Evolutionary conservation across 23 tunicate species (phyloP).

Genomic region (Aplidium turbinatum): DNA sequence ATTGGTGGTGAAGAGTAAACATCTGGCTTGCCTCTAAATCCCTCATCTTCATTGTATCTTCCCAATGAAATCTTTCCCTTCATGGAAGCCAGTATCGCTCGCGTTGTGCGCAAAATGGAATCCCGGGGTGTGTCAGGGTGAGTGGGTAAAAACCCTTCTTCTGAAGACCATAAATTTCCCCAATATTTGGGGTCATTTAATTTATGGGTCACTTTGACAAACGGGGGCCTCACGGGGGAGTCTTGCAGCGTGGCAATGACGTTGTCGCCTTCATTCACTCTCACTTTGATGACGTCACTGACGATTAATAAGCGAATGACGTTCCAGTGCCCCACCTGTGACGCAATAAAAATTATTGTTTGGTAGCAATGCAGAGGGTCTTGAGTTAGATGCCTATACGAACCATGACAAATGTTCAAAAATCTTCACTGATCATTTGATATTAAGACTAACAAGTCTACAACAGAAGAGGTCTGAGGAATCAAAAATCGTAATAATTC

Average conservation of each 20-base stretch:
- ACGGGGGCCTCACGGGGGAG: constrained; percentile 14
- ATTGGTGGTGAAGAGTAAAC: no score
- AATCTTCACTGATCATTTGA: neutral
- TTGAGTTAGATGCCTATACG: neutral
- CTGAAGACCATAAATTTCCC: constrained; percentile 11
- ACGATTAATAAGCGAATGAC: constrained; percentile 37
- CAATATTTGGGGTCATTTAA: constrained; percentile 17
- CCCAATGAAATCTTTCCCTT: constrained; percentile 42
- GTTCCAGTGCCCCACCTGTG: constrained; percentile 43
- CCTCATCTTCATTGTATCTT: constrained; percentile 8
- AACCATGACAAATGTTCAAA: neutral
- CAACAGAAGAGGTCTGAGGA: no score
- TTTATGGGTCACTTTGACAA: neutral
- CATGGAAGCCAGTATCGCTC: constrained; percentile 35
- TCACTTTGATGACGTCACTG: constrained; percentile 53
- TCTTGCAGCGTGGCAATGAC: constrained; percentile 31
- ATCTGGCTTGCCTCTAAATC: constrained; percentile 29
- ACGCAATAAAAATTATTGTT: neutral
- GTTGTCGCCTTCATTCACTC: constrained; percentile 48
- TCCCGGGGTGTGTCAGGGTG: constrained; percentile 21
- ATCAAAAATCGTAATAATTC: no score
- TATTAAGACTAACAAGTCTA: neutral
- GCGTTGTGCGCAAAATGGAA: neutral
- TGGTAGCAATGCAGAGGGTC: neutral
- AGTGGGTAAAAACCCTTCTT: neutral